Conservation (phyloP, 2,113 vertebrate genomes). For the Trogon surrucura region DNA sequence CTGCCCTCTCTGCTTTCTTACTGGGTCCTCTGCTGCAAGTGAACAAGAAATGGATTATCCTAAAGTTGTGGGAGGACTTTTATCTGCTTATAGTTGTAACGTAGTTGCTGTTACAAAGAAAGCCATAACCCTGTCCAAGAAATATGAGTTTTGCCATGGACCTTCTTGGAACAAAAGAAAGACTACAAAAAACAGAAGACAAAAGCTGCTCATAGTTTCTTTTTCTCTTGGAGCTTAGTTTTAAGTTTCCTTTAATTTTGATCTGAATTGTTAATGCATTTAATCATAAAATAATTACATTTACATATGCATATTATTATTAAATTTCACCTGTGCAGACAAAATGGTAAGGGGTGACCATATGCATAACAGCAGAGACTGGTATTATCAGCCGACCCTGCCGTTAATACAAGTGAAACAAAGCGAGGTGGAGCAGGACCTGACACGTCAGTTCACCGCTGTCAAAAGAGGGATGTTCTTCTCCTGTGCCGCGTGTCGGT, state of each 20-base stretch:
- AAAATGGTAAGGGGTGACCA: not conserved
- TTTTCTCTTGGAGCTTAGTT: not conserved
- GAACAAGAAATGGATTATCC: not conserved
- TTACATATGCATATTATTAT: not conserved
- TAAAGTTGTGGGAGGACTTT: not conserved
- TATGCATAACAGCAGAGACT: not conserved
- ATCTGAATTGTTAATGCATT: not conserved
- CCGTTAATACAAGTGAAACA: not conserved
- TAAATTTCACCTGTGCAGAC: not conserved
- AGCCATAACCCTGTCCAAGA: not conserved
- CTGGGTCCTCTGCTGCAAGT: not conserved
- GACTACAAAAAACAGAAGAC: not conserved
- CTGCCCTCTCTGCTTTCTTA: not conserved
- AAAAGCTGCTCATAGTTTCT: not conserved
- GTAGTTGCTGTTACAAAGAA: not conserved
- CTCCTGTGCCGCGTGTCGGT: not conserved
- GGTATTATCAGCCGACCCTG: not conserved
- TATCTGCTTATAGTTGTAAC: not conserved
- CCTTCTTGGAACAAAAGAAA: not conserved
- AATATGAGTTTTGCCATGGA: not conserved
- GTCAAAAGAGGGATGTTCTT: not conserved
- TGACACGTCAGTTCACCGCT: not conserved
- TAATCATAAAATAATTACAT: not conserved
- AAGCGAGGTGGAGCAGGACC: not conserved
- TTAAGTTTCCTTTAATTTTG: not conserved